Evolutionary conservation across 2,797 vertebrate genomes (phyloP).

Genomic region (Chiloscyllium punctatum): DNA sequence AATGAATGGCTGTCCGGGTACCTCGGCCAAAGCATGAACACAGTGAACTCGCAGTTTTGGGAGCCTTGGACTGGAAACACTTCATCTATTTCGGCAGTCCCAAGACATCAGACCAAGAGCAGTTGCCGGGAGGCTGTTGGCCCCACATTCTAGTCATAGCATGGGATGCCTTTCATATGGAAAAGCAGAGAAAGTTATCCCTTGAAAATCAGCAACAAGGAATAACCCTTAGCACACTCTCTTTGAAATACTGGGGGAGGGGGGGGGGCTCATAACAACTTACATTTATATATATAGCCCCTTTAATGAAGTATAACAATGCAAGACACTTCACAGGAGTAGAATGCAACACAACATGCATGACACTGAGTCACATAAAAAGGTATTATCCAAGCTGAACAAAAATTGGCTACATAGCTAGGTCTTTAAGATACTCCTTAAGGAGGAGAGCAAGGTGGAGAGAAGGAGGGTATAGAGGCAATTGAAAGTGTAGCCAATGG

Average conservation of each 20-base stretch:
- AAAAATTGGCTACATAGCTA: neutral
- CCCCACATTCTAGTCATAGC: neutral
- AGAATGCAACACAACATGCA: neutral
- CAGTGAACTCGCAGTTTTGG: neutral
- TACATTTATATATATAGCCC: neutral
- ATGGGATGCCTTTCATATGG: neutral
- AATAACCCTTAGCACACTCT: neutral
- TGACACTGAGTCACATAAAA: neutral
- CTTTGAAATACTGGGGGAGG: neutral
- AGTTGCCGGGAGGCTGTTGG: neutral
- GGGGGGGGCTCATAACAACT: neutral
- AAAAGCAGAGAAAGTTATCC: neutral
- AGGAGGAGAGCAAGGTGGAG: neutral
- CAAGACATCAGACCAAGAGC: neutral
- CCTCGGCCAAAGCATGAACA: neutral
- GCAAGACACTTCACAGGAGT: neutral
- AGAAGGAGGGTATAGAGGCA: neutral
- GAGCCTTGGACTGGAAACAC: too few species aligned
- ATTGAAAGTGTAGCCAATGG: neutral
- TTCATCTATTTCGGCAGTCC: neutral
- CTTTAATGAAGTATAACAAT: neutral
- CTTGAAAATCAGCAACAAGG: neutral
- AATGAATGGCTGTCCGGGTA: neutral
- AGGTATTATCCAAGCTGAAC: neutral
- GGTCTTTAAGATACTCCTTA: neutral